Base-by-base conservation (phyloP, 1,140 invertebrate species). In the Melitaea cinxia region DNA sequence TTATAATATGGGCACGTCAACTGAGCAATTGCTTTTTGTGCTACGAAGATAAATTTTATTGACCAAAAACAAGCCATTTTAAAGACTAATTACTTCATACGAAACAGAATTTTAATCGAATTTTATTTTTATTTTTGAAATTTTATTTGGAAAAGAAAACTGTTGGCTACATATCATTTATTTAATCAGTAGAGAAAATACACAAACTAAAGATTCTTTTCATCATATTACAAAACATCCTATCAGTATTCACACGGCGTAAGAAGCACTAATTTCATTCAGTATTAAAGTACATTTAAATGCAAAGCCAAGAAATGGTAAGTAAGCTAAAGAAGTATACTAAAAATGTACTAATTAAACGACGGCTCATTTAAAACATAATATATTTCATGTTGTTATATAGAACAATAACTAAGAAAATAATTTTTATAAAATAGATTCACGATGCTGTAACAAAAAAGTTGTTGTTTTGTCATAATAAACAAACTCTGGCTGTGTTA, bases 271-370 rank as follows among this genome's bases (percentile, higher is more conserved):
- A 87, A 88, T 83, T 83, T 79, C 72, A 83, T 80, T 77, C 74
- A 50, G 64, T 58, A 82, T 83, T 84, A 80, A 70, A 64, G 66
- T 64, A 78, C 70, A 85, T 88, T 88, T 83, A 83, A 88, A 88
- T 88, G 83, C 85, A 87, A 85, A 87, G 72, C 77, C 60, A 68
- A 73, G 54, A 67, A 61, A 70, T 68, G 61, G 76, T 78, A 85
- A 88, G 85, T 88, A 85, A 78, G 74, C 75, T 70, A 60, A 82
- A 77, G 76, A 72, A 82, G 82, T 82, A 78, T 79, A 78, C 68
- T 76, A 71, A 59, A 82, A 80, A 82, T 77, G 75, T 77, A 74
- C 72, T 81, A 75, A 81, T 83, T 81, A 79, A 77, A 54, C 47
- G 54, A 33, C 39, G 26, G 58, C 73, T 71, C 56, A 47, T 58